Evolutionary conservation across 2,888 invertebrate species (phyloP).

Genomic region (Drosophila stalkeri): DNA sequence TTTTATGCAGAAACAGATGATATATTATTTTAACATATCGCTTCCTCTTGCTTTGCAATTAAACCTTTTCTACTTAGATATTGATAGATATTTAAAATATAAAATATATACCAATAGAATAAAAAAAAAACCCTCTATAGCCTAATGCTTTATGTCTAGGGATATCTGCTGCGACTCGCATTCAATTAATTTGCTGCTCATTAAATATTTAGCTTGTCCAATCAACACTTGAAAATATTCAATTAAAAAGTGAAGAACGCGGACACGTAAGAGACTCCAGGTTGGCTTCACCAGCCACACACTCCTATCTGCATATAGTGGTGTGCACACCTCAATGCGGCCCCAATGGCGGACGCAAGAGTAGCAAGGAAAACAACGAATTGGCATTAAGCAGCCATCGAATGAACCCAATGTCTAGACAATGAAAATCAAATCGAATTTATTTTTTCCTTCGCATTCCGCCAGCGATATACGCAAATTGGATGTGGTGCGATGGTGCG

Average conservation of each 20-base stretch:
- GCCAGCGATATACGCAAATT: constrained; percentile 66
- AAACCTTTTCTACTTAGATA: too few relatives aligned
- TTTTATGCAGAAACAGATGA: neutral
- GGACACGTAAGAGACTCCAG: constrained; percentile 14
- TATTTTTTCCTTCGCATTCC: constrained; percentile 52
- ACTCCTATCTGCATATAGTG: constrained; percentile 3
- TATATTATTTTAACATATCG: too few relatives aligned
- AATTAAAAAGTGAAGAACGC: constrained; percentile 72
- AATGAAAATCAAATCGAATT: constrained; percentile 80
- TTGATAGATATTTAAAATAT: too few relatives aligned
- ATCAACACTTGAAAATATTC: constrained; percentile 75
- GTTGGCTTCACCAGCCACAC: constrained; percentile 18
- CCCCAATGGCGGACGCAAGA: constrained; percentile 17
- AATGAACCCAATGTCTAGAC: constrained; percentile 77
- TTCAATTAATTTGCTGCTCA: constrained; percentile 68
- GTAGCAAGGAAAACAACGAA: constrained; percentile 62
- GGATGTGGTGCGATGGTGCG: constrained; percentile 34
- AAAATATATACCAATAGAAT: too few relatives aligned
- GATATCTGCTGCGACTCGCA: neutral
- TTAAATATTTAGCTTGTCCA: constrained; percentile 76
- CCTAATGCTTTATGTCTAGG: neutral
- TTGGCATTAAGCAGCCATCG: constrained; percentile 73
- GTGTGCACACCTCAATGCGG: constrained; percentile 55
- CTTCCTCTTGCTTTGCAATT: too few relatives aligned
- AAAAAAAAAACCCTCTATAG: too few relatives aligned